Evolutionary conservation across 2,888 invertebrate genomes (phyloP), one percentile per base, ranked within the genome.

Genomic region (Sthenelais limicola): DNA sequence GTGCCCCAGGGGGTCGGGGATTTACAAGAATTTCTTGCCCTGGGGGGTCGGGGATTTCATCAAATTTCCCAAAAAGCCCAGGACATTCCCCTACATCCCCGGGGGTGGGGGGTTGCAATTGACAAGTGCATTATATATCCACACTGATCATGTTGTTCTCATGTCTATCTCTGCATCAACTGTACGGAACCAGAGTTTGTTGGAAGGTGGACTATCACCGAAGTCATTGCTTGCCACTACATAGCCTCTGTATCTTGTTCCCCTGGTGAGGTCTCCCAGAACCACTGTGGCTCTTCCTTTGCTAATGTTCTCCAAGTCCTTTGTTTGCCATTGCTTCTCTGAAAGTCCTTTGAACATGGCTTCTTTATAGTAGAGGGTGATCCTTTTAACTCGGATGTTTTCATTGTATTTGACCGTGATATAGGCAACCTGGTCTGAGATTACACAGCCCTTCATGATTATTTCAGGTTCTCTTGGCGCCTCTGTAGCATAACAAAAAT

Each of bases 171-270:
- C 77, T 5, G 18, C 51, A 21, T 74, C 72, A 15, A 56, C 74
- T 3, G 77, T 77, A 12, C 75, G 66, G 68, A 77, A 76, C 73
- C 74, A 75, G 3, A 75, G 48, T 33, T 76, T 74, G 2, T 73
- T 72, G 15, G 76, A 76, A 18, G 51, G 70, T 18, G 72, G 62
- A 73, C 76, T 76, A 26, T 76, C 72, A 4, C 76, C 77, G 38
- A 52, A 72, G 35, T 72, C 71, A 43, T 77, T 77, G 15, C 9
- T 9, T 4, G 72, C 73, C 9, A 69, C 58, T 0, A 71, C 74
- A 43, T 73, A 77, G 15, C 73, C 43, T 49, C 72, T 47, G 68
- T 77, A 77, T 72, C 77, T 71, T 0, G 69, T 76, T 24, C 73
- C 76, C 0, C 51, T 32, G n/a, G 47, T 33, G 12, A 77, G 72